Percentiles rank a stretch among this genome's conserved stretches.
Conservation (phyloP, 2,797 vertebrate genomes). For the Gila robusta region DNA sequence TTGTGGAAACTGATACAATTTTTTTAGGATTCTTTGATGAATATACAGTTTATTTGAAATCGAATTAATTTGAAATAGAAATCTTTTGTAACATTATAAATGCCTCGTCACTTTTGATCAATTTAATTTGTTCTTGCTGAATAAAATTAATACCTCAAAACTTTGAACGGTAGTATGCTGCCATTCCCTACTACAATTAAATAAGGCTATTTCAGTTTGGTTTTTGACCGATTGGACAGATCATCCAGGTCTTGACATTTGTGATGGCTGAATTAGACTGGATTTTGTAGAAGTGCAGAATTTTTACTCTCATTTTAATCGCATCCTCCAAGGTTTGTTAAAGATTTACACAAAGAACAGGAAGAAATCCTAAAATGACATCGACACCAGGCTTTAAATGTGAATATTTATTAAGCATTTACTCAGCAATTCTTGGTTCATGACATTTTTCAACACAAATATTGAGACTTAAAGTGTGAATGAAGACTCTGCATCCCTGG, state of each 20-base stretch:
- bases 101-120: neutral
- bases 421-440: neutral
- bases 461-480: constrained; percentile 32
- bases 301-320: neutral
- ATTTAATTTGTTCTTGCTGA: neutral
- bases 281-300: neutral
- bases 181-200: neutral
- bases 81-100: neutral
- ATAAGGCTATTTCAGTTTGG: neutral
- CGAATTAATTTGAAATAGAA: neutral
- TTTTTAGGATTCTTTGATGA: neutral
- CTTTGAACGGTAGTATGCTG: neutral
- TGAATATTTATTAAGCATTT: neutral
- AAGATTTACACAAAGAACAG: neutral
- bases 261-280: constrained; percentile 1
- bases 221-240: neutral
- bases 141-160: neutral
- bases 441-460: constrained; percentile 28
- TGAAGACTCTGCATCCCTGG: neutral
- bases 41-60: neutral
- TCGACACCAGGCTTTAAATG: neutral
- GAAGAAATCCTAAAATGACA: too few species aligned
- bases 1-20: neutral
- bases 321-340: neutral
- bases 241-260: neutral